These are phyloP conservation scores for Disparrhopalites patrizii DNA, from an alignment of 2,888 invertebrate genomes.

Conservation along the genomic window DNA sequence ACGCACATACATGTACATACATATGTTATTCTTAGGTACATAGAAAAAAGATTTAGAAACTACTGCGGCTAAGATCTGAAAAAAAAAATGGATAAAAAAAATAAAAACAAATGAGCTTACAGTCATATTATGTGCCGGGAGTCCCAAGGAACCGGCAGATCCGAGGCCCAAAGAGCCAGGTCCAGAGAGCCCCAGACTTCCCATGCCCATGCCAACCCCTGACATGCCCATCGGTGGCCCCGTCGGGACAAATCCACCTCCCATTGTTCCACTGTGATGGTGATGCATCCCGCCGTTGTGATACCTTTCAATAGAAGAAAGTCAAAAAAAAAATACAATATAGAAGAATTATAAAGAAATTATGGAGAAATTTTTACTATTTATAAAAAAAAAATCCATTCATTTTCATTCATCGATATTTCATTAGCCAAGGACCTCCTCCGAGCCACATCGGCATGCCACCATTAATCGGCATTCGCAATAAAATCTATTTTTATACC, in stretches of 20 bases:
- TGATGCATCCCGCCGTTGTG: constrained; percentile 51
- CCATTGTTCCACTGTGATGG: constrained; percentile 49
- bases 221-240: constrained; percentile 56
- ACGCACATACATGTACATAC: background rate
- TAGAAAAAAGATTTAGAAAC: background rate
- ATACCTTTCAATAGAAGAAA: constrained; percentile 42
- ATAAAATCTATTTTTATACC: too few relatives aligned
- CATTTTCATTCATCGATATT: constrained; percentile 13
- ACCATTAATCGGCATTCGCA: too few relatives aligned
- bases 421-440: constrained; percentile 25
- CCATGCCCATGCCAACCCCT: constrained; percentile 48
- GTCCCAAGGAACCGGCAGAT: constrained; percentile 61
- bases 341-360: too few relatives aligned
- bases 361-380: background rate
- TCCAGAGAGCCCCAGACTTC: constrained; percentile 46
- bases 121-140: constrained; percentile 47
- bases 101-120: constrained; percentile 31
- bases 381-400: background rate
- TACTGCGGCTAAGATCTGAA: too few relatives aligned
- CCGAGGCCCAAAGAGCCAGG: constrained; percentile 60
- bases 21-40: background rate
- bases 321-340: too few relatives aligned
- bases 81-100: constrained; percentile 1
- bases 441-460: background rate
- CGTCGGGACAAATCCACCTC: constrained; percentile 49